A percentile compares a stretch with the other conserved stretches of the same genome.
Conservation (phyloP, 2,888 invertebrate species). For the Drosophila melanosoma region DNA sequence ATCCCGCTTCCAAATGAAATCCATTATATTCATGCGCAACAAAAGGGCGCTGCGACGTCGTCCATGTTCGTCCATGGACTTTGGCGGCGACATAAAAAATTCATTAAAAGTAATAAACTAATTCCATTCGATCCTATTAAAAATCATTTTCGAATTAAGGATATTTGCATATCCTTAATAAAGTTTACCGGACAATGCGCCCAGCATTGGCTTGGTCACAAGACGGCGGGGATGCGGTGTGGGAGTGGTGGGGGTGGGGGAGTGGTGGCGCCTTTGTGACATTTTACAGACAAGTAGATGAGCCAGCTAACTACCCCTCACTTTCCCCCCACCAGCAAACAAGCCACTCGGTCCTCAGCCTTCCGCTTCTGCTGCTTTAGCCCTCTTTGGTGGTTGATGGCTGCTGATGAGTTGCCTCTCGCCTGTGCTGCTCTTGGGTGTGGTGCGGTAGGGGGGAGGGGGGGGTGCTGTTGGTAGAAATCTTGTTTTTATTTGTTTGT, state of each 20-base stretch:
- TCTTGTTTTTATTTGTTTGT: conserved; percentile 80
- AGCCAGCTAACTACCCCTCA: conserved; percentile 47
- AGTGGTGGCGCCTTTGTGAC: conserved; percentile 65
- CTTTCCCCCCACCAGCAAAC: not conserved
- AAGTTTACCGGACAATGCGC: conserved; percentile 71
- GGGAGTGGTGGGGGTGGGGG: not conserved
- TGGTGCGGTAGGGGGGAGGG: not conserved
- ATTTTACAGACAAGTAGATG: conserved; percentile 78
- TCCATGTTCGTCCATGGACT: conserved; percentile 21
- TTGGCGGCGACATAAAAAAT: conserved; percentile 83
- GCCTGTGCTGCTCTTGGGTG: not conserved
- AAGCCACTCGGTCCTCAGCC: not conserved
- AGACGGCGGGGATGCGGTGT: not conserved
- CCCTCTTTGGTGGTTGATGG: conserved; percentile 64
- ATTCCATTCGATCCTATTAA: conserved; percentile 85
- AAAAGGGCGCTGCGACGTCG: conserved; percentile 39
- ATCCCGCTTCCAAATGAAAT: conserved; percentile 48
- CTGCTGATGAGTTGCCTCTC: conserved; percentile 62
- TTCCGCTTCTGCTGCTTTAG: not conserved
- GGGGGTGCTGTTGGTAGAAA: conserved; percentile 51
- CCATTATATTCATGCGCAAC: conserved; percentile 73
- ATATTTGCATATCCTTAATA: conserved; percentile 84
- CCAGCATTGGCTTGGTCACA: not conserved
- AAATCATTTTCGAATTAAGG: conserved; percentile 85
- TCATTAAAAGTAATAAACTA: conserved; percentile 85